Percentiles rank a stretch among this genome's conserved stretches.
phyloP scores from a whole-genome alignment of 2,113 vertebrate genomes.

The Sisor rabdophorus region DNA sequence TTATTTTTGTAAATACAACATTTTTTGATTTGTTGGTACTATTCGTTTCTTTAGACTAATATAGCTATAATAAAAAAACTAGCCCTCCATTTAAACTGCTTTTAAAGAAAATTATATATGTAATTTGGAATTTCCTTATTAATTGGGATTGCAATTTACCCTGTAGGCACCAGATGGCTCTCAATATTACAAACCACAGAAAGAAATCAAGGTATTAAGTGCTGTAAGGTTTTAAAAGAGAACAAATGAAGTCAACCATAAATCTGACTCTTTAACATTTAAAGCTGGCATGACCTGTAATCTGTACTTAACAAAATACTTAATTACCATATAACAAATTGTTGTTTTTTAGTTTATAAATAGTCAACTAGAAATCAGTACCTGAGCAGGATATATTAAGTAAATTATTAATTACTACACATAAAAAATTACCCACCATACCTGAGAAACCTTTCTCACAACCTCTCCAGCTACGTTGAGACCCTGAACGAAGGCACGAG shows the following conservation, averaged over 20 bases:
- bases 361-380: not conserved
- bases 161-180: not conserved
- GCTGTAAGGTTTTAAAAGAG: too few species aligned
- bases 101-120: not conserved
- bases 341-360: not conserved
- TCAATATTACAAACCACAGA: not conserved
- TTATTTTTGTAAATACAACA: not conserved
- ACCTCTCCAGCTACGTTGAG: slow-evolving; percentile 81
- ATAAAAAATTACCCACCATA: slow-evolving; percentile 52
- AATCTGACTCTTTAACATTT: not conserved
- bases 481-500: slow-evolving; percentile 84
- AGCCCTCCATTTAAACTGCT: not conserved
- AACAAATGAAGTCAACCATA: not conserved
- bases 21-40: not conserved
- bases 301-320: not conserved
- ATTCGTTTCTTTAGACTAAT: not conserved
- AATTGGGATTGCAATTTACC: not conserved
- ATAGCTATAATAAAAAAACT: not conserved
- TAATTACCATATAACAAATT: not conserved
- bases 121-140: not conserved
- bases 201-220: not conserved
- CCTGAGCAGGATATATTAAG: not conserved
- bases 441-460: slow-evolving; percentile 89
- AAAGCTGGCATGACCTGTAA: not conserved
- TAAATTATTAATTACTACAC: not conserved